Conservation (phyloP, 2,797 vertebrate species). For the Aldrovandia affinis region DNA sequence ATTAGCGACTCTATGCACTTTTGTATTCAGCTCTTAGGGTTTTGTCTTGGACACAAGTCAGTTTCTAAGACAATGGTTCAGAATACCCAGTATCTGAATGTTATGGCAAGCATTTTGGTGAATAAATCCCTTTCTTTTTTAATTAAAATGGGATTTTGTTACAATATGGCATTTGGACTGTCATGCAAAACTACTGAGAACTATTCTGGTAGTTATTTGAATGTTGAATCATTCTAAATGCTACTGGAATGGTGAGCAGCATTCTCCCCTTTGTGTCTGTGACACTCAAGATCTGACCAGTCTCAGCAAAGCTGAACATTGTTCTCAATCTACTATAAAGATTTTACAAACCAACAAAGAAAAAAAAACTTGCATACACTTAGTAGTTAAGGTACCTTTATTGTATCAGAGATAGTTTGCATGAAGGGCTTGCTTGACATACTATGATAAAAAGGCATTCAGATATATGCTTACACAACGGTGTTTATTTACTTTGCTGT, state of each 20-base stretch:
- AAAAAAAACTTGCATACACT: no score
- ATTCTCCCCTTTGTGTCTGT: no score
- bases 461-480: background rate
- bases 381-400: no score
- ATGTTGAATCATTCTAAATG: no score
- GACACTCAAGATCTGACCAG: no score
- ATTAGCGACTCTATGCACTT: background rate
- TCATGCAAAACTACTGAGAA: background rate
- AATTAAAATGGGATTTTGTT: background rate
- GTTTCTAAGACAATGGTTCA: background rate
- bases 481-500: background rate
- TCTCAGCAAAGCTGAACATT: no score
- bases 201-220: no score
- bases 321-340: no score
- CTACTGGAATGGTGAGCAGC: no score
- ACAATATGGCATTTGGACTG: background rate
- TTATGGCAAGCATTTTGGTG: background rate
- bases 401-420: no score
- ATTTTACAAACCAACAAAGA: no score
- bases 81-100: background rate
- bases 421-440: background rate
- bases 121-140: background rate
- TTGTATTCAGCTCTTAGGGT: background rate
- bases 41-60: background rate
- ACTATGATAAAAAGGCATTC: background rate